Evolutionary conservation across 2,113 vertebrate genomes (phyloP), one percentile per base, ranked within the genome.

Genomic region (Stigmatopora nigra): DNA sequence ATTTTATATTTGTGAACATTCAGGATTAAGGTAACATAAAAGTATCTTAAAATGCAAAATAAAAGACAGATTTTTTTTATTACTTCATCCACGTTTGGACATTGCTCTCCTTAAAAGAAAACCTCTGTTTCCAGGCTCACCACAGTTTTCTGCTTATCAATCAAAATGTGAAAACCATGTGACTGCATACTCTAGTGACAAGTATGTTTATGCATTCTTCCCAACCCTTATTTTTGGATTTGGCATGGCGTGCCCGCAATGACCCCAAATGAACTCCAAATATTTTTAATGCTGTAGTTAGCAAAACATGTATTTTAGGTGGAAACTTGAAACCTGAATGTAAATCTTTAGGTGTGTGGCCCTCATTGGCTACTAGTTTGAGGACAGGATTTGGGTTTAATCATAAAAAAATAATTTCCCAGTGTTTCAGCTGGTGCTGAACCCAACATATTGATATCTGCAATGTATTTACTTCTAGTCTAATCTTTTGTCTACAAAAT

Each of bases 131-230:
- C 68, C 41, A 31, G 36, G 73, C 71, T 77, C 80, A 81, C 61
- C 57, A 44, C 15, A 14, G 36, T 16, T 76, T 52, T 65, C 63
- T 86, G 82, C 80, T 70, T 59, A 71, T 49, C 46, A 15, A 80
- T 72, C 76, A 69, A 79, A 79, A 69, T 41, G 38, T 41, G 10
- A 38, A 1, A 59, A 12, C 35, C 35, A n/a, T 2, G 57, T 19
- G 35, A 19, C 10, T 35, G 16, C 56, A 11, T 58, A 38, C 56
- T 58, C 57, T 10, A 11, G 9, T 52, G 19, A 52, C 51, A 20
- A 52, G 51, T 52, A n/a, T 52, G 35, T 41, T 41, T 5, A 12
- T 59, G 8, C 57, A 41, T 52, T 52, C 8, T 19, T 20, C 9
- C 51, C 22, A 58, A 35, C 7, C 14, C 56, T 58, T 35, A 57